Evolutionary conservation across 2,113 vertebrate genomes (phyloP), one percentile per base, ranked within the genome.

Genomic region (Azemiops feae): DNA sequence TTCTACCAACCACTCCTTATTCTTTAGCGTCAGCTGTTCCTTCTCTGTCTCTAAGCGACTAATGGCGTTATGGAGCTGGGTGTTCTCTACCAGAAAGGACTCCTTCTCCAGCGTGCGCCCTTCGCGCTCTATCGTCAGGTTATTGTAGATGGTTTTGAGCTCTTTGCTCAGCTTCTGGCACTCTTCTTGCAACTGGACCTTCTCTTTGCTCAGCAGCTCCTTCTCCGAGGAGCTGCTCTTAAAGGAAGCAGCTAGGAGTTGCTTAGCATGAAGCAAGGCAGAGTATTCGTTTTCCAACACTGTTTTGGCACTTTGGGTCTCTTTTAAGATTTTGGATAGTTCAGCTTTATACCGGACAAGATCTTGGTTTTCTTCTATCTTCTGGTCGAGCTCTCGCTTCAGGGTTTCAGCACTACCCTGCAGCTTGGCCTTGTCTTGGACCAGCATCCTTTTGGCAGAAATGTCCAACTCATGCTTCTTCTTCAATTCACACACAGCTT

Each of bases 341-440:
- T 97, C 95, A 12, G 93, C 91, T 88, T 98, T 98, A 91, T 97
- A 97, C 93, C 97, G 94, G 1, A 50, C 54, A 11, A 98, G 96
- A 10, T 97, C 96, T 14, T 96, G 94, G 93, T 97, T 98, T 57
- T 97, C 96, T 95, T 91, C 95, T 22, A 92, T 94, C 30, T 87
- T 97, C 93, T 97, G 96, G 1, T 97, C 97, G 45, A 99, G 95
- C 7, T 98, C 97, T 20, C 95, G 97, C 93, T 97, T 98, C 50
- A 97, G 93, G n/a, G 93, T 94, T 54, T 97, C 96, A 1, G 98
- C 90, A 1, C 97, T 97, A 43, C 93, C 69, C 0, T 95, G 96
- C 27, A 99, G 97, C 2, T 95, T 95, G 91, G 97, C 95, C 2
- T 98, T 98, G 92, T 99, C 98, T 0, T 96, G 96, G 90, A 96